Conservation (phyloP, 2,888 invertebrate genomes). For the Macaria notata region DNA sequence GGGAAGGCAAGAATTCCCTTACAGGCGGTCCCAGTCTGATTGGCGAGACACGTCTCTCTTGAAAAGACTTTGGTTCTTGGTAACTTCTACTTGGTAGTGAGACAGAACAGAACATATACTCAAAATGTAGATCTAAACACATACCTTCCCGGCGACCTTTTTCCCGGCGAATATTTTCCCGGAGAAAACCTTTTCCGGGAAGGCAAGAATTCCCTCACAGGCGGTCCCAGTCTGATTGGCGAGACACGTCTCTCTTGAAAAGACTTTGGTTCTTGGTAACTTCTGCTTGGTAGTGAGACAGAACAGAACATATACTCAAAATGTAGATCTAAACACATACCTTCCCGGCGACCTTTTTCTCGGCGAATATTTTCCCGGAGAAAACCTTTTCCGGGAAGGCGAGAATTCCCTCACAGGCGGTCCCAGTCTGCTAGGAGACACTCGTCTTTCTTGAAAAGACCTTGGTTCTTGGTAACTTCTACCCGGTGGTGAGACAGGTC, state of each 20-base stretch:
- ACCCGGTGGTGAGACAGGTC: background rate
- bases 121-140: too few species aligned
- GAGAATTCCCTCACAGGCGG: background rate
- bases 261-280: background rate
- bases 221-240: background rate
- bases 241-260: background rate
- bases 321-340: too few species aligned
- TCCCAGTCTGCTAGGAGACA: background rate
- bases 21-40: background rate
- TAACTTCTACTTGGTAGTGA: background rate
- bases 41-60: background rate
- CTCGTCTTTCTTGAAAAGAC: background rate
- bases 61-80: background rate
- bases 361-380: background rate
- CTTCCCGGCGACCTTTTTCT: slow-evolving; percentile 7
- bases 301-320: too few species aligned
- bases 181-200: background rate
- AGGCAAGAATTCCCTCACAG: background rate
- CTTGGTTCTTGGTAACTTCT: background rate
- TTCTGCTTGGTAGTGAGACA: background rate
- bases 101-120: too few species aligned
- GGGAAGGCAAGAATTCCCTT: background rate
- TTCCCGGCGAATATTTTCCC: slow-evolving; percentile 12
- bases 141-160: slow-evolving; percentile 12
- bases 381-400: background rate